Base-by-base conservation (phyloP, 2,797 vertebrate species). In the Columba guinea region DNA sequence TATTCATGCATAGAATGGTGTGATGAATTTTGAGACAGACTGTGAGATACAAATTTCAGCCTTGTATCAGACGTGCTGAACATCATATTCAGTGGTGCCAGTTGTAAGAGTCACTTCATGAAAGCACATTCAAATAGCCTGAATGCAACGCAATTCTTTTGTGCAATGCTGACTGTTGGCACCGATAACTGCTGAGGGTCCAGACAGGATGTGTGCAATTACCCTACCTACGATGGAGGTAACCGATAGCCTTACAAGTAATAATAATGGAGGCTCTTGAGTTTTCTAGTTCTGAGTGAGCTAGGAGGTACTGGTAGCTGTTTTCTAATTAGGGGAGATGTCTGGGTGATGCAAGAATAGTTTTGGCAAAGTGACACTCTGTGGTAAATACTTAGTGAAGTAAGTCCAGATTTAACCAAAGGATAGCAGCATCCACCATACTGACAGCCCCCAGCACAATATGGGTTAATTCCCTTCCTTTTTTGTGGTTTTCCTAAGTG, bases 151-250 rank as follows among this genome's bases (percentile, higher is more conserved):
- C 6, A 70, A 5, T 19, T 51, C 9, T 65, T 79, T n/a, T 28
- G 2, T 73, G 26, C 27, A 74, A 2, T 70, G 37, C 20, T 84
- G 60, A 28, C 13, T 60, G 7, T 17, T 77, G 52, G 23, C 21
- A 26, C 37, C 49, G 28, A 32, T 18, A 30, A 69, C 11, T 0
- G 0, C 22, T 53, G 35, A 83, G 6, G 13, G 20, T 39, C 44
- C 46, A 37, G 62, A 44, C 11, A 69, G 49, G 28, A n/a, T 13
- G 32, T 4, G 11, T 30, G 18, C 35, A 34, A 35, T 16, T 52
- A 63, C 32, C 17, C 22, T 68, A 4, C 9, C n/a, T 41, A 9
- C 44, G 32, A 26, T 5, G 9, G 27, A 64, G 4, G 13, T 22
- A 79, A 73, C 23, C 34, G 51, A 35, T n/a, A 51, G 8, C 21